Base-by-base conservation (phyloP, 2,888 invertebrate genomes). In the Latheticus oryzae region DNA sequence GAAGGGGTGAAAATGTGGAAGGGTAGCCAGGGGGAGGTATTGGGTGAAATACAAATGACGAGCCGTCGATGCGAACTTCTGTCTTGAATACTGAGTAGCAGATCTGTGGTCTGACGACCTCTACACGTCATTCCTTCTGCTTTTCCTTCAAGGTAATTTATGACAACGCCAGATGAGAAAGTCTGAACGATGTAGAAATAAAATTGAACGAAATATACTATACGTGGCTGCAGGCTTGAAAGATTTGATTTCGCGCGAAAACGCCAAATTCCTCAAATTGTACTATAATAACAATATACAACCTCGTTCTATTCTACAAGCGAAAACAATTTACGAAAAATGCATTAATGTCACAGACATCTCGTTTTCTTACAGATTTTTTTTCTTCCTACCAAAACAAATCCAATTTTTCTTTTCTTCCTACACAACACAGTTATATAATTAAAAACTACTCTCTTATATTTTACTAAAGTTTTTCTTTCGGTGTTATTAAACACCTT, bases 1-100 rank as follows among this genome's bases (percentile, higher is more conserved):
- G 52, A 52, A 55, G 56, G 60, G 42, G 60, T 60, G 48, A 56
- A 60, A 56, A 56, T 55, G 60, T 60, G 26, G 51, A 51, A 60
- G 51, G 60, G 60, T 52, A 52, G 60, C 45, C 38, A 54, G 58
- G 64, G 63, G 63, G 58, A 63, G 61, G 61, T 66, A 66, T 63
- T 68, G 67, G 67, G 65, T 62, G 64, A 70, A 70, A 71, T 71
- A 71, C 71, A 71, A 71, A 71, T 71, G 69, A 71, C 69, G 69
- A 70, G 64, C 64, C 66, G 69, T 71, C 71, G 69, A 71, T 70
- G 67, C 64, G 66, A 70, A 67, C 60, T 63, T 64, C 59, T 65
- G 64, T 60, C 65, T 65, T 70, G 71, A 71, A 71, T 71, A 71
- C 69, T 67, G 68, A 70, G 57, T 45, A 69, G 68, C 55, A 54